These are phyloP conservation scores for Ochropacha duplaris DNA, from an alignment of 2,888 invertebrate species.

Conservation along the genomic window DNA sequence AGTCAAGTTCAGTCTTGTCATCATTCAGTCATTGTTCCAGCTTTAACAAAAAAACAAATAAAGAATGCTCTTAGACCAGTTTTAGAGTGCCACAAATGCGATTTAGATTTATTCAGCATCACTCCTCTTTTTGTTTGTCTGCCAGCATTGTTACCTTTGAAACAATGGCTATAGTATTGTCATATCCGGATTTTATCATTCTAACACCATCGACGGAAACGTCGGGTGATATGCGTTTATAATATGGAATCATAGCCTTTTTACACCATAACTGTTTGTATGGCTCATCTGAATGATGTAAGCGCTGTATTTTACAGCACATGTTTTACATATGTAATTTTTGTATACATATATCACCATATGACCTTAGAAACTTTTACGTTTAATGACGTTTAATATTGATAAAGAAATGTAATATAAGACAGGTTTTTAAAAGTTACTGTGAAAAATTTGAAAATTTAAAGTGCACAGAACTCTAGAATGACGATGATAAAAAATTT, in stretches of 20 bases:
- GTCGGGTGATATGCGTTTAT: conserved; percentile 76
- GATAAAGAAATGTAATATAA: too few species aligned
- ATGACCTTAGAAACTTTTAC: conserved; percentile 18
- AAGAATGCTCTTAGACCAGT: conserved; percentile 48
- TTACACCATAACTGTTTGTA: conserved; percentile 68
- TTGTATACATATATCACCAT: too few species aligned
- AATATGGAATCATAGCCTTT: conserved; percentile 75
- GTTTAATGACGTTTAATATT: conserved; percentile 7
- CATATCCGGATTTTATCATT: conserved; percentile 80
- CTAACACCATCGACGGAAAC: conserved; percentile 80
- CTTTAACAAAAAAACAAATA: conserved; percentile 29
- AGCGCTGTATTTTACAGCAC: conserved; percentile 41
- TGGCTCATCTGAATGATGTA: conserved; percentile 63
- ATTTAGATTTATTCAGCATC: conserved; percentile 76
- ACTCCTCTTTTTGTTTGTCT: conserved; percentile 68
- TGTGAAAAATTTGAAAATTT: not conserved
- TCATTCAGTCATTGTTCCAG: conserved; percentile 18
- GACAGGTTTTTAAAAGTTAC: not conserved
- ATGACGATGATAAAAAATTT: conserved; percentile 14
- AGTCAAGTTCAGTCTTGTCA: conserved; percentile 10
- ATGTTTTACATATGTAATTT: conserved; percentile 38
- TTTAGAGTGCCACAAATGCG: conserved; percentile 58
- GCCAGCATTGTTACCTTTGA: conserved; percentile 71
- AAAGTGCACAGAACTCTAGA: too few species aligned
- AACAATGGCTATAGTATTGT: conserved; percentile 73